Evolutionary conservation across 2,797 vertebrate genomes (phyloP), one percentile per base, ranked within the genome.

Genomic region (Megaceryle alcyon): DNA sequence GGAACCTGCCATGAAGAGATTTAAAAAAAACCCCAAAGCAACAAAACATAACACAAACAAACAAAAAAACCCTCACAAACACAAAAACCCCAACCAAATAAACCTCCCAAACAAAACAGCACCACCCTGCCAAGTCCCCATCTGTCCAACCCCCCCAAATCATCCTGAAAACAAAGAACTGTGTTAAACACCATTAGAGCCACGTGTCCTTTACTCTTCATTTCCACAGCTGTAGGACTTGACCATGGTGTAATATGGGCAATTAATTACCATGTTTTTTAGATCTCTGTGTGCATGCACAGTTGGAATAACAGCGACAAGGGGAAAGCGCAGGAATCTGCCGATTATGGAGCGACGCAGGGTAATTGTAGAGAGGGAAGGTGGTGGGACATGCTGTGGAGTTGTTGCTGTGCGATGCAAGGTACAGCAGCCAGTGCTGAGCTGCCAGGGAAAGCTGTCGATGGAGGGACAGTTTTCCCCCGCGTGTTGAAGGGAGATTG

Each of bases 401-500:
- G 72, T 39, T 15, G 15, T 21, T 0, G 10, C 7, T 12, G 43
- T 1, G 2, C 8, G 13, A 43, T 1, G 3, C n/a, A 15, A 20
- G 21, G 20, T 28, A 7, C 10, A n/a, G 54, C 59, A 22, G 39
- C 13, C 0, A 1, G 48, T 23, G 43, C 17, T 18, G 43, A 53
- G 33, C 49, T 78, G 44, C 39, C 12, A 18, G 33, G 53, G 33
- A 31, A 39, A 25, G 4, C 12, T 43, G 51, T 22, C 0, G 5
- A 14, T 3, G 41, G 73, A 73, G 29, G 39, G 18, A 6, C 12
- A 2, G 10, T 21, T 83, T 29, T n/a, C 31, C 41, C 37, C 14
- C 0, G 0, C 1, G 0, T 14, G 16, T 37, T 22, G 14, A 4
- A 11, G 53, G 59, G 41, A 53, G 29, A 7, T 17, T 21, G 17